Percentiles rank a stretch among this genome's conserved stretches.
Evolutionary conservation across 2,113 vertebrate species (phyloP).

Genomic region (Eretmodus cyanostictus): DNA sequence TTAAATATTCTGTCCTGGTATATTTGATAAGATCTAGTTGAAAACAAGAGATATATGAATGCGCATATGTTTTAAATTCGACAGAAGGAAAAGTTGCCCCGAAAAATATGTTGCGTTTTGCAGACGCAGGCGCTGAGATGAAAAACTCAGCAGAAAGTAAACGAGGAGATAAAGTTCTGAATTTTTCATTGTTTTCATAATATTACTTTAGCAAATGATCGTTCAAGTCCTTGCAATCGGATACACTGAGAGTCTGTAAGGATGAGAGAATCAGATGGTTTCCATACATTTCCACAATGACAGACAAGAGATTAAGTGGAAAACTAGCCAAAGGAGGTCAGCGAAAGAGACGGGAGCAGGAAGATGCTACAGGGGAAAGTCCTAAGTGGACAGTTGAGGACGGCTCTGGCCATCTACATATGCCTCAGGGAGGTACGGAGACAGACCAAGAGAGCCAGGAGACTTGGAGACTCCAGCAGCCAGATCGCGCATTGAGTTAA

Average conservation of each 20-base stretch:
- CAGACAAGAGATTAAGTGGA: slow-evolving; percentile 22
- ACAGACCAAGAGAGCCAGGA: slow-evolving; percentile 12
- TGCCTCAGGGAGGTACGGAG: slow-evolving; percentile 25
- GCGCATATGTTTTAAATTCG: accelerated
- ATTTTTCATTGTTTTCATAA: background rate
- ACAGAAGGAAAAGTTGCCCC: background rate
- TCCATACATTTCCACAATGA: background rate
- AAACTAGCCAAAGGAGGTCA: slow-evolving; percentile 24
- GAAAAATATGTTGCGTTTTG: background rate
- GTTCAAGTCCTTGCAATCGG: background rate
- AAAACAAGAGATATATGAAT: background rate
- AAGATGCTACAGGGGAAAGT: slow-evolving; percentile 15
- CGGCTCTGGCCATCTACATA: background rate
- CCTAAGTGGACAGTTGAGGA: slow-evolving; percentile 6
- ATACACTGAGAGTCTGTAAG: background rate
- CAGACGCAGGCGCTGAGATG: background rate
- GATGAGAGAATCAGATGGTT: background rate
- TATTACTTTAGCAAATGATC: background rate
- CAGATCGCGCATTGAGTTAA: slow-evolving; percentile 48
- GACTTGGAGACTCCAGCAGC: slow-evolving; percentile 44
- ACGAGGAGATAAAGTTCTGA: background rate
- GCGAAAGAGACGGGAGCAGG: background rate
- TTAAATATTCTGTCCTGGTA: background rate
- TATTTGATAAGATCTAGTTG: background rate
- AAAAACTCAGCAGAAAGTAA: background rate